Percentiles rank a stretch among this genome's conserved stretches.
phyloP scores from a whole-genome alignment of 2,113 vertebrate species.

The Mugil cephalus region DNA sequence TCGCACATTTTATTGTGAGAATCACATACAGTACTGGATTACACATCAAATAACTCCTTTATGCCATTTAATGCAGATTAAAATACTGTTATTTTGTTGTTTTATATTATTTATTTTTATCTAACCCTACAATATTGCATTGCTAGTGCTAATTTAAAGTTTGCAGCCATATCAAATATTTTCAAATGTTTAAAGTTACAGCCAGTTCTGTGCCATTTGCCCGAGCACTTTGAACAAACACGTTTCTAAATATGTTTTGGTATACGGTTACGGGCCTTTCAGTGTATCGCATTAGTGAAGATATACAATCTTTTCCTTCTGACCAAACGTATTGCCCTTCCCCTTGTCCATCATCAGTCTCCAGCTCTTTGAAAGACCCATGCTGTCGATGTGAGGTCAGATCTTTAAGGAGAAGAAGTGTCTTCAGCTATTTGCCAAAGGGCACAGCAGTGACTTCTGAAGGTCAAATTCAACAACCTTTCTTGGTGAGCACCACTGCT shows the following conservation, averaged over 20 bases:
- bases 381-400: constrained; percentile 55
- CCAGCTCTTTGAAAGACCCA: constrained; percentile 25
- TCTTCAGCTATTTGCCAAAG: constrained; percentile 34
- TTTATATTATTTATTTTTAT: too few species aligned
- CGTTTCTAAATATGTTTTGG: constrained; percentile 32
- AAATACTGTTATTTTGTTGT: not conserved
- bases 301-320: constrained; percentile 36
- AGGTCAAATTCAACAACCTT: constrained; percentile 40
- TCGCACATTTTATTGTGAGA: constrained; percentile 6
- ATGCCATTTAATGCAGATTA: not conserved
- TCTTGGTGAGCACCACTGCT: not conserved
- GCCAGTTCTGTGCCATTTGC: not conserved
- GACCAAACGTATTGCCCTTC: constrained; percentile 43
- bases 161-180: not conserved
- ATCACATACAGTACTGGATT: not conserved
- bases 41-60: not conserved
- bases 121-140: not conserved
- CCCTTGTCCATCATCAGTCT: constrained; percentile 44
- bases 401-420: constrained; percentile 7
- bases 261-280: constrained; percentile 29
- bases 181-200: too few species aligned
- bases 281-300: constrained; percentile 28
- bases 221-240: not conserved
- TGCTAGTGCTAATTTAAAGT: not conserved
- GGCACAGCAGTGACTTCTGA: constrained; percentile 27